Conservation (phyloP, 2,797 vertebrate genomes). For the Anableps anableps region DNA sequence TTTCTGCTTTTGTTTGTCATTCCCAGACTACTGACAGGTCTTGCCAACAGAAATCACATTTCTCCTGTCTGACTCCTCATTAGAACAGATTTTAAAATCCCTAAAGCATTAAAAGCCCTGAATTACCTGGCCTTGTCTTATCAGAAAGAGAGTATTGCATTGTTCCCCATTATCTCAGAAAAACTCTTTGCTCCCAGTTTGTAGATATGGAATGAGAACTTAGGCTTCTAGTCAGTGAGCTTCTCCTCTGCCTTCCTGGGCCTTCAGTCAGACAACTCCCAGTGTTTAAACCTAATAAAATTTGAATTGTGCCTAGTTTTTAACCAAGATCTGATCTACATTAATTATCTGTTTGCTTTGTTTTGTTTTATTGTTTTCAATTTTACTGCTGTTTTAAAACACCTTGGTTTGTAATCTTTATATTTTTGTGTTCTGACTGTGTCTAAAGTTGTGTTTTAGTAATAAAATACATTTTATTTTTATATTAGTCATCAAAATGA, state of each 20-base stretch:
- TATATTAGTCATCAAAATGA: constrained; percentile 14
- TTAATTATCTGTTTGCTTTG: not conserved
- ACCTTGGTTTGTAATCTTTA: not conserved
- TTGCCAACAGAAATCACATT: not conserved
- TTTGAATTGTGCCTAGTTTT: not conserved
- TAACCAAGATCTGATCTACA: not conserved
- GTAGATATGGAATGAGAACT: not conserved
- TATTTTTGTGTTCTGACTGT: not conserved
- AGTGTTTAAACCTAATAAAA: not conserved
- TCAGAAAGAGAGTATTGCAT: not conserved
- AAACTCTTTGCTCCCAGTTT: not conserved
- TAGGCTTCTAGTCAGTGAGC: not conserved
- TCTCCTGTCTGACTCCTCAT: not conserved
- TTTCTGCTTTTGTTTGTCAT: not conserved
- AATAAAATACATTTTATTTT: constrained; percentile 20
- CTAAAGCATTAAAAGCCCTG: not conserved
- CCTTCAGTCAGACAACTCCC: not conserved
- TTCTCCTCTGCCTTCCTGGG: not conserved
- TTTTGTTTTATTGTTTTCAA: not conserved
- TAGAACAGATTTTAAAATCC: not conserved
- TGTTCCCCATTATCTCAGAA: not conserved
- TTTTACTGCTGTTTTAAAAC: not conserved
- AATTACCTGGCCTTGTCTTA: not conserved
- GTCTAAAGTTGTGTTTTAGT: constrained; percentile 2
- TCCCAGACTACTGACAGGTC: not conserved